A percentile compares a stretch with the other conserved stretches of the same genome.
These are phyloP conservation scores for Eospalax fontanierii DNA, from an alignment of 2,797 vertebrate species.

Conservation along the genomic window DNA sequence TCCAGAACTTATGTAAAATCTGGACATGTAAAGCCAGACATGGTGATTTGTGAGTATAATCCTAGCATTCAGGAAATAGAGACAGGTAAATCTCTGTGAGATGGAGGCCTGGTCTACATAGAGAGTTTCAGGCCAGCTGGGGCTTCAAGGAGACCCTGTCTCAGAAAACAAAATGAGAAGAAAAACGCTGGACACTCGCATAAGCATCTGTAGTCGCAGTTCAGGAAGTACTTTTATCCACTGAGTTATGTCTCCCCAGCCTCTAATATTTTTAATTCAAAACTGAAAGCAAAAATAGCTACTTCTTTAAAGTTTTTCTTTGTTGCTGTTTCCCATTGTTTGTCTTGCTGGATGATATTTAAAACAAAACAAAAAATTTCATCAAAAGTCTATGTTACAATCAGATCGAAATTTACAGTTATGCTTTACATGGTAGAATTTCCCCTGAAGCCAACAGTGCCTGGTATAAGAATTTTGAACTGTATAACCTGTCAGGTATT, in stretches of 20 bases:
- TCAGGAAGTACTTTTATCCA: not conserved
- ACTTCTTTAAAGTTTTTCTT: constrained; percentile 9
- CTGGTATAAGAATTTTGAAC: constrained; percentile 25
- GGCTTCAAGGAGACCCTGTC: no score
- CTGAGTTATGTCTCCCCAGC: not conserved
- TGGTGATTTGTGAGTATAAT: no score
- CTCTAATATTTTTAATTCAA: not conserved
- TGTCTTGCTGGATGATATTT: constrained; percentile 32
- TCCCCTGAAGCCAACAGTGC: constrained; percentile 8
- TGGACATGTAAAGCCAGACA: no score
- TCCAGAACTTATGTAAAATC: no score
- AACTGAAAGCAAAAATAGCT: constrained; percentile 61
- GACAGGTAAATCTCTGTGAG: no score
- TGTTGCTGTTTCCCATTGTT: constrained; percentile 22
- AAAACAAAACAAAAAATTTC: constrained; percentile 43
- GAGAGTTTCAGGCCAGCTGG: no score
- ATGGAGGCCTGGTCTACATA: no score
- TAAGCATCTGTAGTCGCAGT: no score
- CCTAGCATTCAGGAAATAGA: no score
- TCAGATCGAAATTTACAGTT: constrained; percentile 56
- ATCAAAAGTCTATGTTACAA: constrained; percentile 15
- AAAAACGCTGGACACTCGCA: no score
- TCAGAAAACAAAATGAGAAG: no score
- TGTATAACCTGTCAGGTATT: constrained; percentile 50
- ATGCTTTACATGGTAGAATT: constrained; percentile 71